Percentiles rank a stretch among this genome's conserved stretches.
These are phyloP conservation scores for Scortum barcoo DNA, from an alignment of 2,113 vertebrate species.

Conservation along the genomic window DNA sequence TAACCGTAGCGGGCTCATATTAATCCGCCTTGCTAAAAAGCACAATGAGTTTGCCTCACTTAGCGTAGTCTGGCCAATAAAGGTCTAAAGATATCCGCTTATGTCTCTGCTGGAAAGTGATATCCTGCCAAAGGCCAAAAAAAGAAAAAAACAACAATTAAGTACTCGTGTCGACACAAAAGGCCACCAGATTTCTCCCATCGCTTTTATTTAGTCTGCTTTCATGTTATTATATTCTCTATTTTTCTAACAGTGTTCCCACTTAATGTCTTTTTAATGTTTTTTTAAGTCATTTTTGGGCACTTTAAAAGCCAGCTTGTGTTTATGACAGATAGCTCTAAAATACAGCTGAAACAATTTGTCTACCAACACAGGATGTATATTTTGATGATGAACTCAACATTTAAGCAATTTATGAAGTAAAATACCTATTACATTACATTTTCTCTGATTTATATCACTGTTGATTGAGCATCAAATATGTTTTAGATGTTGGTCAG, in stretches of 20 bases:
- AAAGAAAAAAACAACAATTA: neutral
- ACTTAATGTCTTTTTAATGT: neutral
- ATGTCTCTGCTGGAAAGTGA: constrained; percentile 49
- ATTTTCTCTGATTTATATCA: too few species aligned
- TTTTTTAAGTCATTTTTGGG: neutral
- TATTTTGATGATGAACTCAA: neutral
- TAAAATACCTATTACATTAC: too few species aligned
- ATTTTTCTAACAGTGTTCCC: too few species aligned
- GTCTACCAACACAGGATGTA: neutral
- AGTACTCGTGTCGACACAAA: neutral
- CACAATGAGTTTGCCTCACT: constrained; percentile 51
- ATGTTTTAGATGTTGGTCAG: too few species aligned
- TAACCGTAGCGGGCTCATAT: constrained; percentile 37
- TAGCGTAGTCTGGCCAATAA: constrained; percentile 51
- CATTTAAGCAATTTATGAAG: neutral
- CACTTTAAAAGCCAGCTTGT: neutral
- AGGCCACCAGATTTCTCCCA: neutral
- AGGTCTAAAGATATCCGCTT: constrained; percentile 49
- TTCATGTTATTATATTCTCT: neutral
- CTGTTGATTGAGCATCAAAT: too few species aligned
- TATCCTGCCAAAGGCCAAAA: neutral
- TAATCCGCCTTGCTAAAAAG: constrained; percentile 67
- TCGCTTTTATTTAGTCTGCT: neutral
- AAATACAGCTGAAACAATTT: neutral
- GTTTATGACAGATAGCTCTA: neutral